Evolutionary conservation across 2,888 invertebrate species (phyloP).

Genomic region (Tenthredo distinguenda): DNA sequence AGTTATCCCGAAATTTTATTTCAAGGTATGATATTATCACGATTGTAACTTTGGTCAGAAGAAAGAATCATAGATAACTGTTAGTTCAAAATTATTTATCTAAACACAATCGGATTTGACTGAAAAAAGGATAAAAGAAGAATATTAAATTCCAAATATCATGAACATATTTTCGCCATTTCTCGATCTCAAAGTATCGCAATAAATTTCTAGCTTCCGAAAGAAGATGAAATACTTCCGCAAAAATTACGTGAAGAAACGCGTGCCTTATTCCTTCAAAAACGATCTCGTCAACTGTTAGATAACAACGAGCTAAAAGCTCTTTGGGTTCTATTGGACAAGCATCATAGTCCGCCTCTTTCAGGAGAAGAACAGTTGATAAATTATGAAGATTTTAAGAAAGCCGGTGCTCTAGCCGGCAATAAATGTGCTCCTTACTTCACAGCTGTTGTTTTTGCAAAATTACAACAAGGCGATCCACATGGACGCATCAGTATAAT

Average conservation of each 20-base stretch:
- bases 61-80: not conserved
- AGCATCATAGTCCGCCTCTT: constrained; percentile 87
- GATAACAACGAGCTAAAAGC: constrained; percentile 93
- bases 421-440: constrained; percentile 89
- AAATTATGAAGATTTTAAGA: constrained; percentile 91
- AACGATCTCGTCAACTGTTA: constrained; percentile 90
- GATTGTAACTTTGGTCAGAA: not conserved
- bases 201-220: constrained; percentile 80
- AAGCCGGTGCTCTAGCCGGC: constrained; percentile 87
- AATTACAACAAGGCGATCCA: constrained; percentile 91
- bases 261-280: constrained; percentile 91
- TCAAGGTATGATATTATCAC: constrained; percentile 79
- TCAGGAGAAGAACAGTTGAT: constrained; percentile 90
- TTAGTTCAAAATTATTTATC: not conserved
- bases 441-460: constrained; percentile 92
- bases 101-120: not conserved
- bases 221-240: constrained; percentile 87
- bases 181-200: not conserved
- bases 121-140: not conserved
- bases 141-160: not conserved
- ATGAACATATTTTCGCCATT: not conserved
- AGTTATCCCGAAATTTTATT: constrained; percentile 88
- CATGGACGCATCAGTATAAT: constrained; percentile 93
- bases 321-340: constrained; percentile 91
- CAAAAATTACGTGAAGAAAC: constrained; percentile 94